A percentile compares a stretch with the other conserved stretches of the same genome.
Evolutionary conservation across 1,140 invertebrate species (phyloP).

Genomic region (Nomia melanderi): DNA sequence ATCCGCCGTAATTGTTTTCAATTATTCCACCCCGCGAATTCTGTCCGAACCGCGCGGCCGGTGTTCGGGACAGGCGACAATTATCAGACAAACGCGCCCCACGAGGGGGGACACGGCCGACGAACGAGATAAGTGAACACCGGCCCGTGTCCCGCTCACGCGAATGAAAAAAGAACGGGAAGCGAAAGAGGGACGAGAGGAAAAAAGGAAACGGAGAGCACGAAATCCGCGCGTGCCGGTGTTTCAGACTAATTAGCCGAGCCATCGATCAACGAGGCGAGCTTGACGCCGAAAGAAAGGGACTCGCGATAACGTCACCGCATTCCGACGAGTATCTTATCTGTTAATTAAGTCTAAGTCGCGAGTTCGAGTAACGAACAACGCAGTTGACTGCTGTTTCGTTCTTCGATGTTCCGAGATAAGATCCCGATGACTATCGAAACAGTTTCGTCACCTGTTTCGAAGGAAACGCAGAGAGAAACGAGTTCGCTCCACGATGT

Average conservation of each 20-base stretch:
- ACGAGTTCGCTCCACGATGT: not conserved
- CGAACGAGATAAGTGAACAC: constrained; percentile 23
- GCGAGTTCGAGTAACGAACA: not conserved
- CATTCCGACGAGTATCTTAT: not conserved
- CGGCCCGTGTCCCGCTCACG: too few relatives aligned
- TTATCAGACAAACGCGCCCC: constrained; percentile 6
- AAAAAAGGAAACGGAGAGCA: not conserved
- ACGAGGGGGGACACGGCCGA: constrained; percentile 1
- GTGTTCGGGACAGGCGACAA: constrained; percentile 21
- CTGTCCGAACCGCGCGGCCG: constrained; percentile 18
- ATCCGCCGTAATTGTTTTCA: constrained; percentile 17
- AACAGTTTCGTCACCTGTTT: constrained; percentile 5
- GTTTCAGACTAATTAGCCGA: constrained; percentile 37
- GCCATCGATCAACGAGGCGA: constrained; percentile 13
- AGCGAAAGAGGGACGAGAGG: not conserved
- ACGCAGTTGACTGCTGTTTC: not conserved
- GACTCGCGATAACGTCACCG: constrained; percentile 9
- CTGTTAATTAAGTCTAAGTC: constrained; percentile 25
- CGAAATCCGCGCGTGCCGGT: not conserved
- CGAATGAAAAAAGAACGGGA: too few relatives aligned
- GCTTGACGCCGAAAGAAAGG: constrained; percentile 4
- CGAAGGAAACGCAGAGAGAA: not conserved
- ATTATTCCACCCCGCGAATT: constrained; percentile 17
- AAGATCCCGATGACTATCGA: not conserved
- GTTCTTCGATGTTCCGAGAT: not conserved